Evolutionary conservation across 2,113 vertebrate genomes (phyloP), one percentile per base, ranked within the genome.

Genomic region (Centropristis striata): DNA sequence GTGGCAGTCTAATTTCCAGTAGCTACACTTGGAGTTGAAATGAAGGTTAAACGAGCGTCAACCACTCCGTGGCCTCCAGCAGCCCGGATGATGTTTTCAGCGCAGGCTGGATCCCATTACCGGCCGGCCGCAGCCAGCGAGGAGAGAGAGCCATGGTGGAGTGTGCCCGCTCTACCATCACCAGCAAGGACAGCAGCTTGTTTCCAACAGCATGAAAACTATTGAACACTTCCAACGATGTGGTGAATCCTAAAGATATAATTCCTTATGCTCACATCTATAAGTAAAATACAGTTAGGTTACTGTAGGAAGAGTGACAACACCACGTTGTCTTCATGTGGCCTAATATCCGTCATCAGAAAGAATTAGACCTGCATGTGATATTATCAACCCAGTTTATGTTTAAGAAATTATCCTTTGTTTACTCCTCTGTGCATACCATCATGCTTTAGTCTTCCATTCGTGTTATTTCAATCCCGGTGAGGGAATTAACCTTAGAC

Each of bases 1-100:
- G 73, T 44, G 58, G 57, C 71, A 10, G 64, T 80, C 78, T 92
- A 91, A 92, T 93, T 85, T 88, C 63, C 83, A 51, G 58, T 27
- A 32, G 32, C 32, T 32, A 85, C 72, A 92, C 82, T 65, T 71
- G 57, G 37, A 55, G 66, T 79, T 83, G 74, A 82, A 63, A 61
- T 50, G 57, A 81, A 69, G 67, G 67, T 80, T 55, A 71, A 71
- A 83, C 65, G 74, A 4, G 68, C 71, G 23, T 54, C 32, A 80
- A 75, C 50, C 2, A 9, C 4, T 64, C 1, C 18, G 58, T 53
- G 88, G 39, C 49, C 23, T 71, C 1, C 65, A 70, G 47, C 88
- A 75, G 73, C 54, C 80, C 37, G 36, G 20, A 13, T 81, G 71
- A 67, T 89, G 75, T 79, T 3, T 41, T 75, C 57, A n/a, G 76